These are phyloP conservation scores for Poeciliopsis retropinna DNA, from an alignment of 2,113 vertebrate species.

Conservation along the genomic window DNA sequence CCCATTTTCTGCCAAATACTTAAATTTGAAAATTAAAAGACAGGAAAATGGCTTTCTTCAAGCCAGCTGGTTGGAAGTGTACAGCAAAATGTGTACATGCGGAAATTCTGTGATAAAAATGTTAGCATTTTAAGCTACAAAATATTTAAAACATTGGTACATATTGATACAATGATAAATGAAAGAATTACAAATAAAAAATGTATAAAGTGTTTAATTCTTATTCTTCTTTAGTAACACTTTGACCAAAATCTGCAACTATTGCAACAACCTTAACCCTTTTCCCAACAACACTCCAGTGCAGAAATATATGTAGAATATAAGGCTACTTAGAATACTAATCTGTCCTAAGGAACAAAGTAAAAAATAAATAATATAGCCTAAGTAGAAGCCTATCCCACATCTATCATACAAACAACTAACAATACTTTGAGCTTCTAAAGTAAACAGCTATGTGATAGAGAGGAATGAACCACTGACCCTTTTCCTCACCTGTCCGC, in stretches of 20 bases:
- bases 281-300: not conserved
- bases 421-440: slow-evolving; percentile 20
- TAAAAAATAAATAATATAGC: not conserved
- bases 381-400: not conserved
- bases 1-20: not conserved
- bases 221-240: not conserved
- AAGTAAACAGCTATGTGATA: slow-evolving; percentile 69
- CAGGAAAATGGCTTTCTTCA: no score
- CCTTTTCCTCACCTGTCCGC: slow-evolving; percentile 72
- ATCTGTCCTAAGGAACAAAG: not conserved
- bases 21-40: no score
- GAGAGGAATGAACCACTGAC: slow-evolving; percentile 72
- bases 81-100: no score
- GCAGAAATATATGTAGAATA: not conserved
- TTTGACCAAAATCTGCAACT: not conserved
- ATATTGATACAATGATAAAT: not conserved
- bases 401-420: slow-evolving; percentile 2
- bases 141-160: no score
- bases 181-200: not conserved
- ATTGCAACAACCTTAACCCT: not conserved
- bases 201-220: not conserved
- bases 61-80: no score
- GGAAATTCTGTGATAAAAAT: no score
- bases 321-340: not conserved
- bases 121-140: no score